Conservation (phyloP, 2,113 vertebrate species). For the Jaculus jaculus region DNA sequence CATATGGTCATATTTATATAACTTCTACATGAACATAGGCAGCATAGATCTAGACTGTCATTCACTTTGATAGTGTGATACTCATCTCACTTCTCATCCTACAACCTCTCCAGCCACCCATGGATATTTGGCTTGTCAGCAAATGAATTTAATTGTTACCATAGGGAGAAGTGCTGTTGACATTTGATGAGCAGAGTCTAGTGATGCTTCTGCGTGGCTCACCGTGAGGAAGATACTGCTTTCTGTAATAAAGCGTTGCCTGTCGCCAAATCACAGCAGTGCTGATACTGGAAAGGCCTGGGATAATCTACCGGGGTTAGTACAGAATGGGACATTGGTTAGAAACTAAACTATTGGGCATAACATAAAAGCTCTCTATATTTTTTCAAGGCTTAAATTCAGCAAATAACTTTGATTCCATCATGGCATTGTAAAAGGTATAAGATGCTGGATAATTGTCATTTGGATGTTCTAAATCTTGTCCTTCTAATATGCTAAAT, state of each 20-base stretch:
- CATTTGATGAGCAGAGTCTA: background rate
- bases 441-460: background rate
- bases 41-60: background rate
- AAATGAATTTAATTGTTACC: background rate
- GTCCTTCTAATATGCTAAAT: background rate
- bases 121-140: no score
- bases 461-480: background rate
- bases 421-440: background rate
- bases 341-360: background rate
- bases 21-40: background rate
- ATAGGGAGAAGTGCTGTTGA: background rate
- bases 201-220: background rate
- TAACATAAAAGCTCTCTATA: no score
- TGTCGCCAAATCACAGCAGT: background rate
- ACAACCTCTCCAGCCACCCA: no score
- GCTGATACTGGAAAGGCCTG: accelerated
- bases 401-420: background rate
- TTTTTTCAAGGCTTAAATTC: background rate
- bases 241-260: background rate
- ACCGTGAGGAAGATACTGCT: background rate
- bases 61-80: background rate
- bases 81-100: no score
- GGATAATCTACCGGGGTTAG: background rate
- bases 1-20: background rate
- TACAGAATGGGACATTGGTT: background rate